phyloP scores from a whole-genome alignment of 2,797 vertebrate genomes.

The Sebastes melanostomus region DNA sequence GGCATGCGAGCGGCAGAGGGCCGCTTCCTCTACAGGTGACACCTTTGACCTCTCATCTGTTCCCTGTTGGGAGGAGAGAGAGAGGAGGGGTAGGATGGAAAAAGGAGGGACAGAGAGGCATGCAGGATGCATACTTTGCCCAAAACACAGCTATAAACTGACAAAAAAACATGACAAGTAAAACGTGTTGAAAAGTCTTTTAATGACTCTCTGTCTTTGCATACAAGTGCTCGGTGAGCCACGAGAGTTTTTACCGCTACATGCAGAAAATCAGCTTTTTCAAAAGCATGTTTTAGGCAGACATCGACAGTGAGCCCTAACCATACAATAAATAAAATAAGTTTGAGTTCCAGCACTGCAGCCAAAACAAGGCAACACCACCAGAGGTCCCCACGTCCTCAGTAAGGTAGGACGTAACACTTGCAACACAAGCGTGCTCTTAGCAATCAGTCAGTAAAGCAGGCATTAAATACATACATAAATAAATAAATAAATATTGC shows the following conservation, averaged over 20 bases:
- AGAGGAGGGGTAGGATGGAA: conserved; percentile 40
- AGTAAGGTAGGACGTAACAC: not conserved
- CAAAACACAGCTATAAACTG: not conserved
- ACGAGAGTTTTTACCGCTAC: not conserved
- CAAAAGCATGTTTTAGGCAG: not conserved
- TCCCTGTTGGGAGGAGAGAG: conserved; percentile 72
- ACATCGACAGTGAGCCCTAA: not conserved
- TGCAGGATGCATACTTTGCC: conserved; percentile 15
- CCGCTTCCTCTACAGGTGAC: conserved; percentile 85
- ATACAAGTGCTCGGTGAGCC: not conserved
- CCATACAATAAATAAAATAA: not conserved
- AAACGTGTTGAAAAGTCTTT: conserved; percentile 22
- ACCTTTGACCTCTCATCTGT: conserved; percentile 88
- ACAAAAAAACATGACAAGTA: not conserved
- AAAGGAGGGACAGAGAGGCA: conserved; percentile 26
- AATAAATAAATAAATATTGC: not conserved
- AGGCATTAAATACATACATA: not conserved
- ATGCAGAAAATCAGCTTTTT: not conserved
- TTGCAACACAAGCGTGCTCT: not conserved
- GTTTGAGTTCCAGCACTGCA: not conserved
- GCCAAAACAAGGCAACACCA: not conserved
- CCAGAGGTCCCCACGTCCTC: not conserved
- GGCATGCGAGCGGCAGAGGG: conserved; percentile 83
- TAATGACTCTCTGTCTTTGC: conserved; percentile 31
- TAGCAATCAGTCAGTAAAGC: not conserved